These are phyloP conservation scores for Typhlichthys eigenmanni DNA, from an alignment of 2,797 vertebrate genomes.

Conservation along the genomic window DNA sequence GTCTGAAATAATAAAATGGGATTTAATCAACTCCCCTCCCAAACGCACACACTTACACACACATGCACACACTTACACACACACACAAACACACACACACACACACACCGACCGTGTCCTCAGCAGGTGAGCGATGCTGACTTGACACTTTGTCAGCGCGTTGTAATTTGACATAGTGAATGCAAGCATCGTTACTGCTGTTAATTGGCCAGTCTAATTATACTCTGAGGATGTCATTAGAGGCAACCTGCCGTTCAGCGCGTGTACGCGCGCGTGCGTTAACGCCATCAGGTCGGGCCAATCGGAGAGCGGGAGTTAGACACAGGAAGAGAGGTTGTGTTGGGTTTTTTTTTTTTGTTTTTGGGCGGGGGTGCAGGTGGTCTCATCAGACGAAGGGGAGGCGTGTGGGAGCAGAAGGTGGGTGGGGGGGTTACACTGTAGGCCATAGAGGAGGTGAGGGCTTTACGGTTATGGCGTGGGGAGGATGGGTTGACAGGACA, in stretches of 20 bases:
- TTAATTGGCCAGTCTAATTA: constrained; percentile 99
- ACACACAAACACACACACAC: constrained; percentile 19
- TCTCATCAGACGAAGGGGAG: too few species aligned
- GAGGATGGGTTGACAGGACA: too few species aligned
- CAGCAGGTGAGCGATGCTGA: constrained; percentile 97
- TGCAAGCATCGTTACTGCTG: constrained; percentile 99
- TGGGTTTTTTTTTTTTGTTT: too few species aligned
- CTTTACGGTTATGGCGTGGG: too few species aligned
- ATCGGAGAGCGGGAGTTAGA: too few species aligned
- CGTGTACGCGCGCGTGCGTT: constrained; percentile 40
- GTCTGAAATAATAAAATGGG: constrained; percentile 54
- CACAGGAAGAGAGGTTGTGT: too few species aligned
- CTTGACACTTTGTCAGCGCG: constrained; percentile 91
- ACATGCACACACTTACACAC: constrained; percentile 23
- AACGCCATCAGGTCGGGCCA: background rate
- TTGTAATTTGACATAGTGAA: constrained; percentile 99
- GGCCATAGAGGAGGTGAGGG: too few species aligned
- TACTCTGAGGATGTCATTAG: constrained; percentile 99
- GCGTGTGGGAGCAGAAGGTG: too few species aligned
- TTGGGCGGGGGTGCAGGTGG: too few species aligned
- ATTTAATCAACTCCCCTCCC: constrained; percentile 53
- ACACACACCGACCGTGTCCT: constrained; percentile 26
- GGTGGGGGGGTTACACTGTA: too few species aligned
- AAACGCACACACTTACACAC: constrained; percentile 34
- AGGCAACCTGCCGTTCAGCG: constrained; percentile 82